Evolutionary conservation across 2,113 vertebrate genomes (phyloP).

Genomic region (Prolemur simus): DNA sequence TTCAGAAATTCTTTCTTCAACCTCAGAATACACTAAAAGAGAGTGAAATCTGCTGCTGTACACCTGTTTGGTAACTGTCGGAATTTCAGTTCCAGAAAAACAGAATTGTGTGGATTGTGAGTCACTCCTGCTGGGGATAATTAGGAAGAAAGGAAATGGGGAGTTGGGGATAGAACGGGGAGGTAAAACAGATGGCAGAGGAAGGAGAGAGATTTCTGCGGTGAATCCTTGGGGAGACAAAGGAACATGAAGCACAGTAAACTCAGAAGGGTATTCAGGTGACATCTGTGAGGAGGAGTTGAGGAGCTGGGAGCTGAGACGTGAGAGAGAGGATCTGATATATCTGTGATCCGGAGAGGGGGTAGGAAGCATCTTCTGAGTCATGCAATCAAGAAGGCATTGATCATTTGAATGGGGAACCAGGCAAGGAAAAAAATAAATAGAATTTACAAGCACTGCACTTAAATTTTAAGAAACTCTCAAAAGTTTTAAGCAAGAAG

Average conservation of each 20-base stretch:
- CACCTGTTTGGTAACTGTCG: constrained; percentile 57
- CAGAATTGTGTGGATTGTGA: constrained; percentile 48
- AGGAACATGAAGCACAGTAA: constrained; percentile 45
- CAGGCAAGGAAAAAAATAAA: not conserved
- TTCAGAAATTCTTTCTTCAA: constrained; percentile 34
- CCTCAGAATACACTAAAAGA: not conserved
- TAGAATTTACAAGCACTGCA: constrained; percentile 24
- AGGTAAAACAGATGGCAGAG: constrained; percentile 69
- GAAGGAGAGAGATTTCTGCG: constrained; percentile 31
- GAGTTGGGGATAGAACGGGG: constrained; percentile 48
- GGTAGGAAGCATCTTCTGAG: constrained; percentile 40
- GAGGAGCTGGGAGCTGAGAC: not conserved
- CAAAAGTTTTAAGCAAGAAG: constrained; percentile 24
- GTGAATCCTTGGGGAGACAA: constrained; percentile 60
- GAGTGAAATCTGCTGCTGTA: constrained; percentile 16
- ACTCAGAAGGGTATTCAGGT: constrained; percentile 62
- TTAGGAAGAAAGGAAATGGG: constrained; percentile 67
- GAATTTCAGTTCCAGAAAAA: constrained; percentile 60
- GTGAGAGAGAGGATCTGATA: constrained; percentile 26
- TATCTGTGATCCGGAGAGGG: not conserved
- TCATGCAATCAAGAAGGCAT: constrained; percentile 59
- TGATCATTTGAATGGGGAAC: constrained; percentile 59
- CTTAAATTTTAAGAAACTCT: constrained; percentile 28
- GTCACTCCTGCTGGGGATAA: constrained; percentile 66
- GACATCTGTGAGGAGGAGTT: constrained; percentile 71